These are phyloP conservation scores for Bombus turneri DNA, from an alignment of 1,140 invertebrate genomes.

Conservation along the genomic window DNA sequence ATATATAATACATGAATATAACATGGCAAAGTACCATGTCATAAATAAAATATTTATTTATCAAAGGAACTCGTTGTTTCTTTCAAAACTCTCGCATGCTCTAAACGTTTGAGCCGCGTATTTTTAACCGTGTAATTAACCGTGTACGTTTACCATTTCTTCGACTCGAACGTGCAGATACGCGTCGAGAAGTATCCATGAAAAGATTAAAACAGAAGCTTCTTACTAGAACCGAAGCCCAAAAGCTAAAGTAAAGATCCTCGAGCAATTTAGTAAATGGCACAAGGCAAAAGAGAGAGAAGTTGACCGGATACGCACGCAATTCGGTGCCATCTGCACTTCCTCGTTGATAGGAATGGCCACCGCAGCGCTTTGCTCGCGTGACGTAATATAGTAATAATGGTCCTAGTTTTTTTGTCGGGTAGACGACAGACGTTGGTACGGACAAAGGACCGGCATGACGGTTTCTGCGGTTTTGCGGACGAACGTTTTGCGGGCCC, in stretches of 20 bases:
- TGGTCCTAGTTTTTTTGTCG: slow-evolving; percentile 53
- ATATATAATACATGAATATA: no score
- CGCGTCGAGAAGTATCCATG: not conserved
- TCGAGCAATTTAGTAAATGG: not conserved
- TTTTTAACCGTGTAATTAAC: no score
- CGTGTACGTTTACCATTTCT: not conserved
- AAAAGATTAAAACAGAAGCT: not conserved
- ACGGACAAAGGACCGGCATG: slow-evolving; percentile 74
- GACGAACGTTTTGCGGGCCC: slow-evolving; percentile 53
- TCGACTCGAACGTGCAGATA: not conserved
- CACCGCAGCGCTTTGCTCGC: slow-evolving; percentile 52
- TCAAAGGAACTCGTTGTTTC: no score
- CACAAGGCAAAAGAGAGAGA: not conserved
- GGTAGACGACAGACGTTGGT: slow-evolving; percentile 54
- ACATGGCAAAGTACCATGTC: no score
- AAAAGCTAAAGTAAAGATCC: not conserved
- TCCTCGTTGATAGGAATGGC: slow-evolving; percentile 46
- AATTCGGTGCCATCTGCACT: slow-evolving; percentile 58
- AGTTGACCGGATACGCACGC: slow-evolving; percentile 49
- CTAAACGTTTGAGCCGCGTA: no score
- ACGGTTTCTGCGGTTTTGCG: slow-evolving; percentile 78
- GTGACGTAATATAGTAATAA: slow-evolving; percentile 63
- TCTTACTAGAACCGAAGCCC: not conserved
- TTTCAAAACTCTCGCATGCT: no score
- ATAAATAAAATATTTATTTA: no score